Percentiles rank a stretch among this genome's conserved stretches.
phyloP scores from a whole-genome alignment of 2,888 invertebrate species.

The Eudasyphora cyanicolor region DNA sequence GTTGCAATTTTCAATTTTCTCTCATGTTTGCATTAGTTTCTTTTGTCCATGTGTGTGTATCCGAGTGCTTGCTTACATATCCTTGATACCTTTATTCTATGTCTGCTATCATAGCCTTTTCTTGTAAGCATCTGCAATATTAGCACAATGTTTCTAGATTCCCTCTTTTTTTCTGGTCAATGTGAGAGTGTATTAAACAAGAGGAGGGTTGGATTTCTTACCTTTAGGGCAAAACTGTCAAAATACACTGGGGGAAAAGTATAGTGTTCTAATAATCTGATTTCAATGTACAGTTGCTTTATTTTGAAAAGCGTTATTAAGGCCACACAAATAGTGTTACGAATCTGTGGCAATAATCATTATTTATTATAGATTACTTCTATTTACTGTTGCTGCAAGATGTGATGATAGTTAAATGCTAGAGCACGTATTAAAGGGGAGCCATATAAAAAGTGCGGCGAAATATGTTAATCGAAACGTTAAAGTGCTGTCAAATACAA shows the following conservation, averaged over 20 bases:
- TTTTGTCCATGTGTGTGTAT: background rate
- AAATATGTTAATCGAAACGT: no score
- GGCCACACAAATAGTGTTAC: no score
- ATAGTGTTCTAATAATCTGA: no score
- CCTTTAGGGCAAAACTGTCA: background rate
- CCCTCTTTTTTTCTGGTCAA: background rate
- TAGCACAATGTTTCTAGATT: background rate
- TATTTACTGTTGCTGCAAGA: no score
- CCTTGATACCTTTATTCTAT: slow-evolving; percentile 1
- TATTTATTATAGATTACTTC: no score
- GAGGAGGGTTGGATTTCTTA: slow-evolving; percentile 31
- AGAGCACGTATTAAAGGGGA: no score
- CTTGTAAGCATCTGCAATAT: slow-evolving; percentile 19
- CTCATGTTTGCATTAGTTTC: background rate
- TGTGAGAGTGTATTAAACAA: background rate
- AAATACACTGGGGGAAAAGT: slow-evolving; percentile 13
- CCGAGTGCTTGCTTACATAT: background rate
- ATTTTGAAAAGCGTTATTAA: no score
- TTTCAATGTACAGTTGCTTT: no score
- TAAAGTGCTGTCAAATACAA: no score
- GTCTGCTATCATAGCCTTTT: slow-evolving; percentile 15
- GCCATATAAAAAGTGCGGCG: no score
- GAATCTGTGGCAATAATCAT: no score
- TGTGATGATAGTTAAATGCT: no score
- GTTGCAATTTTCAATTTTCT: slow-evolving; percentile 26